phyloP scores from a whole-genome alignment of 2,113 vertebrate genomes.

The Smithornis capensis region DNA sequence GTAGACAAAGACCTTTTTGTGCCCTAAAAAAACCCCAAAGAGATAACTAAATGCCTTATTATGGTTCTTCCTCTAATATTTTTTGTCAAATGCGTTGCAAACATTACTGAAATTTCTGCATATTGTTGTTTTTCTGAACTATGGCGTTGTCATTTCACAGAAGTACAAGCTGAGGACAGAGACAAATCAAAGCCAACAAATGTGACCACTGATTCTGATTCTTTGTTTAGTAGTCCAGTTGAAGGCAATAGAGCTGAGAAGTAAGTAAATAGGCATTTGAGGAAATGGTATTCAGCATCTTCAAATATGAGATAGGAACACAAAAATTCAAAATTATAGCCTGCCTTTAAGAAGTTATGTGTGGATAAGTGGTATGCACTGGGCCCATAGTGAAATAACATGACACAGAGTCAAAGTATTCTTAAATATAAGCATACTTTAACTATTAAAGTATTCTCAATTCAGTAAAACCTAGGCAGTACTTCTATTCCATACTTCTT shows the following conservation, averaged over 20 bases:
- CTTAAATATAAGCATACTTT: no score
- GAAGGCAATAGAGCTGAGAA: neutral
- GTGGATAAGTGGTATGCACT: neutral
- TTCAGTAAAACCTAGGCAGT: neutral
- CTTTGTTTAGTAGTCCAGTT: neutral
- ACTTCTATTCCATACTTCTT: neutral
- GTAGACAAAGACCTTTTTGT: neutral
- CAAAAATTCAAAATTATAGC: neutral
- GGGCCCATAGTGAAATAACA: neutral
- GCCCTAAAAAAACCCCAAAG: neutral
- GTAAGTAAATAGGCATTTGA: neutral
- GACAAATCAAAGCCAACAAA: neutral
- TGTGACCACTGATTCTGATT: neutral
- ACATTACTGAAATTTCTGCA: neutral
- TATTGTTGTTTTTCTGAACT: neutral
- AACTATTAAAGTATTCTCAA: no score
- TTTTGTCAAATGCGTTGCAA: neutral
- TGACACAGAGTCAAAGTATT: neutral
- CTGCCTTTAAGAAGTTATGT: neutral
- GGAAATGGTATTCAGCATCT: neutral
- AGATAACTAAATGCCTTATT: neutral
- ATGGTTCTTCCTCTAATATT: neutral
- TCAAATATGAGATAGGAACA: neutral
- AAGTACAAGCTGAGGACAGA: neutral
- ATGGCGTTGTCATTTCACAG: neutral